These are phyloP conservation scores for Craterocephalus amniculus DNA, from an alignment of 2,797 vertebrate genomes.

Conservation along the genomic window DNA sequence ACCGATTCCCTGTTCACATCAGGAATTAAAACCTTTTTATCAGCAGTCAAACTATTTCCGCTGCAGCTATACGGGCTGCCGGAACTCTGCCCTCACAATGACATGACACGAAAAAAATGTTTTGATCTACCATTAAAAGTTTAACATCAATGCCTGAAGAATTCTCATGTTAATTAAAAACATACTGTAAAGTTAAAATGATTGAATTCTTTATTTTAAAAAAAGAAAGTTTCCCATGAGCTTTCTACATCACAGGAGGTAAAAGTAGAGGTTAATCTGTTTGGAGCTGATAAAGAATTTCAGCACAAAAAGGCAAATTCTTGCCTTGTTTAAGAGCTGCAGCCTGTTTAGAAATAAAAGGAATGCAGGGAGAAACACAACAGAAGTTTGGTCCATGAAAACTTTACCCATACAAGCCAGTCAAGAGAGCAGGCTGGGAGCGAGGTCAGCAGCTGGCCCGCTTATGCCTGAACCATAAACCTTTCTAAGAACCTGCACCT, in stretches of 20 bases:
- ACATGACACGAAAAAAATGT: neutral
- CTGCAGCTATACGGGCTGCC: neutral
- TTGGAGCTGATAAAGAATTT: neutral
- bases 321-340: conserved; percentile 12
- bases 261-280: conserved; percentile 4
- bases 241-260: conserved; percentile 1
- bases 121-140: conserved; percentile 1
- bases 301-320: conserved; percentile 32
- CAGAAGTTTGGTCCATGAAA: conserved; percentile 33
- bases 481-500: conserved; percentile 53
- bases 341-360: conserved; percentile 29
- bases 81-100: neutral
- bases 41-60: neutral
- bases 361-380: conserved; percentile 37
- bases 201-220: neutral
- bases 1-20: conserved; percentile 2
- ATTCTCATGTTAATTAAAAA: conserved; percentile 7
- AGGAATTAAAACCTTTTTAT: neutral
- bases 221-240: neutral
- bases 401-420: conserved; percentile 53
- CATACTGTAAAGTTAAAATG: neutral
- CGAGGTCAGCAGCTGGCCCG: conserved; percentile 45
- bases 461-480: conserved; percentile 30
- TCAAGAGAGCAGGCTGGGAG: conserved; percentile 55
- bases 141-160: neutral